phyloP scores from a whole-genome alignment of 2,797 vertebrate genomes.

The Champsocephalus gunnari region DNA sequence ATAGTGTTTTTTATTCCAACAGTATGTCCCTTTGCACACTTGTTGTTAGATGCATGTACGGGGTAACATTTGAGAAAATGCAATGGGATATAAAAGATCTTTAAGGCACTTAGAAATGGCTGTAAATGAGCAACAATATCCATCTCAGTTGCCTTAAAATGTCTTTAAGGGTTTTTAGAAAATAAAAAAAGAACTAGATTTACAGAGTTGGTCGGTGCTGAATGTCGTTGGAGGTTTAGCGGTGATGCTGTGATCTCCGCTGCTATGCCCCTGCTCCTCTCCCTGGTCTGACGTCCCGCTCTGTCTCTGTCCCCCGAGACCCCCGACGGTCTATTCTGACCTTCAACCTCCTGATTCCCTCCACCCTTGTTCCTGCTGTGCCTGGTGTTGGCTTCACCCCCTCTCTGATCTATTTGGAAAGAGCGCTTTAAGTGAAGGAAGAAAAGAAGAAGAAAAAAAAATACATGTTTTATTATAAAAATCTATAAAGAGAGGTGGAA shows the following conservation, averaged over 20 bases:
- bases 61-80: slow-evolving; percentile 28
- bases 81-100: not conserved
- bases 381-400: slow-evolving; percentile 43
- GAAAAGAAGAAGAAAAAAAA: slow-evolving; percentile 26
- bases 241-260: slow-evolving; percentile 82
- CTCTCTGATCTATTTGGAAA: slow-evolving; percentile 45
- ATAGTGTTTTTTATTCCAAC: slow-evolving; percentile 15
- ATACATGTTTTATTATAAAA: slow-evolving; percentile 54
- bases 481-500: slow-evolving; percentile 62
- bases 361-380: slow-evolving; percentile 49
- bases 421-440: slow-evolving; percentile 52
- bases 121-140: slow-evolving; percentile 21
- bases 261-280: slow-evolving; percentile 75
- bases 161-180: not conserved
- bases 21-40: slow-evolving; percentile 37
- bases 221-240: slow-evolving; percentile 73
- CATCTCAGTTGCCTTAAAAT: slow-evolving; percentile 4
- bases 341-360: slow-evolving; percentile 32
- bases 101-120: not conserved
- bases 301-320: slow-evolving; percentile 63
- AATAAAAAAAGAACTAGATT: not conserved
- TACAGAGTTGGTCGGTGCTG: slow-evolving; percentile 71
- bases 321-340: slow-evolving; percentile 25
- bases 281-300: slow-evolving; percentile 75
- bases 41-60: slow-evolving; percentile 56